Base-by-base conservation (phyloP, 2,113 vertebrate genomes). In the Pterocles burchelli region DNA sequence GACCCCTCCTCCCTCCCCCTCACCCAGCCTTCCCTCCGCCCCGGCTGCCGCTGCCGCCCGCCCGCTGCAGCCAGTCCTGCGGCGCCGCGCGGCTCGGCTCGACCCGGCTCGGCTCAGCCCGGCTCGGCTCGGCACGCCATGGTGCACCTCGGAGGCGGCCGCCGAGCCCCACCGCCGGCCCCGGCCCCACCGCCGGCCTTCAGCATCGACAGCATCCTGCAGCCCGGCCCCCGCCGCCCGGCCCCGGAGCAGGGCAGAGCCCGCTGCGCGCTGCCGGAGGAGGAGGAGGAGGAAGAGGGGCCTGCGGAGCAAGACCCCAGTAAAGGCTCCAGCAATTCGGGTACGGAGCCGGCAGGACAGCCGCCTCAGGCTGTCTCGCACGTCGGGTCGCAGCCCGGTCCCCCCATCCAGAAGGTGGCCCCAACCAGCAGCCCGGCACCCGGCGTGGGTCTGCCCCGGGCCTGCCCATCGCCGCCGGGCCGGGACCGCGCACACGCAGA, bases 141-240 rank as follows among this genome's bases (percentile, higher is more conserved):
- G 85, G 95, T 83, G 48, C 93, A 85, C 85, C 80, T 93, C 63
- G 79, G 83, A 4, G 31, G 54, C 28, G 52, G 72, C 68, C 45
- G 45, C 72, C 46, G 71, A 74, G 57, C 43, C 70, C 55, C 66
- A 16, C 78, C 33, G 38, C 67, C 59, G 22, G 29, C 25, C 70
- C 70, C 84, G 5, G 38, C 79, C 29, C 55, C 81, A 6, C 83
- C 86, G 43, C 90, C 93, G 34, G 73, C 94, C 43, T 97, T 97
- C 90, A 96, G 96, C 92, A 95, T 96, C 52, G 95, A 94, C 78
- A 94, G 95, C 68, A 96, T 97, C 73, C 91, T 95, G 48, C 80
- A 88, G 79, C 57, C 46, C 68, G 75, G 79, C 4, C 95, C 94
- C 62, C 54, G 61, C 66, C 55, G 79, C 34, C 59, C 63, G 13